A percentile compares a stretch with the other conserved stretches of the same genome.
Evolutionary conservation across 2,888 invertebrate genomes (phyloP).

Genomic region (Athalia rosae): DNA sequence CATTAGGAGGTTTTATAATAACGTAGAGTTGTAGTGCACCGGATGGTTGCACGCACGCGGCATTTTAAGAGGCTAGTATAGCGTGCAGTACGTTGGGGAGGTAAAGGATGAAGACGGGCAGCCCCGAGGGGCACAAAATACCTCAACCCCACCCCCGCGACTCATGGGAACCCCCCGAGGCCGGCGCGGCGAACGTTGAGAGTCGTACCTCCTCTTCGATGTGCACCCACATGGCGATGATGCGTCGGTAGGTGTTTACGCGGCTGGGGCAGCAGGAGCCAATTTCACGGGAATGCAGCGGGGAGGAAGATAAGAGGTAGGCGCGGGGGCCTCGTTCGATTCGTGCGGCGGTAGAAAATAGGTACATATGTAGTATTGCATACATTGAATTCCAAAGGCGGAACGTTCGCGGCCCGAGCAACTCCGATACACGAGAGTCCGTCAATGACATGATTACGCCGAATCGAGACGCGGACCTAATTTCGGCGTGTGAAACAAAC

Average conservation of each 20-base stretch:
- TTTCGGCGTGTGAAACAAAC: conserved; percentile 33
- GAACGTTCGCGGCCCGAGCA: conserved; percentile 30
- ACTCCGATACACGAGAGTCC: neutral
- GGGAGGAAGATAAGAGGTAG: neutral
- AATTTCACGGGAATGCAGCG: conserved; percentile 58
- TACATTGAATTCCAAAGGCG: conserved; percentile 7
- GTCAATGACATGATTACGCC: conserved; percentile 38
- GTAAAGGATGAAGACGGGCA: conserved; percentile 48
- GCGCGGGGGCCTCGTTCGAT: neutral
- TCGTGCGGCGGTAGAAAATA: neutral
- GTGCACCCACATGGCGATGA: conserved; percentile 20
- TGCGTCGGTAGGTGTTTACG: conserved; percentile 6
- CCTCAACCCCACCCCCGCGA: conserved; percentile 61
- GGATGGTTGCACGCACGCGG: conserved; percentile 58
- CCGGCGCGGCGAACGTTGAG: conserved; percentile 50
- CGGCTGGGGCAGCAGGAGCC: conserved; percentile 32
- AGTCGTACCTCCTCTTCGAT: conserved; percentile 31
- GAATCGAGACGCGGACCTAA: conserved; percentile 16
- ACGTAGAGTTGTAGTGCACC: conserved; percentile 54
- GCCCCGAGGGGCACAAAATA: conserved; percentile 54
- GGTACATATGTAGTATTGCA: no score
- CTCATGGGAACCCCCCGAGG: conserved; percentile 68
- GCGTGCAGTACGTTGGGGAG: conserved; percentile 22
- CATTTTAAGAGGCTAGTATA: conserved; percentile 38
- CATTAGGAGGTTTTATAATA: conserved; percentile 58